Conservation (phyloP, 1,140 invertebrate genomes). For the Vanessa atalanta region DNA sequence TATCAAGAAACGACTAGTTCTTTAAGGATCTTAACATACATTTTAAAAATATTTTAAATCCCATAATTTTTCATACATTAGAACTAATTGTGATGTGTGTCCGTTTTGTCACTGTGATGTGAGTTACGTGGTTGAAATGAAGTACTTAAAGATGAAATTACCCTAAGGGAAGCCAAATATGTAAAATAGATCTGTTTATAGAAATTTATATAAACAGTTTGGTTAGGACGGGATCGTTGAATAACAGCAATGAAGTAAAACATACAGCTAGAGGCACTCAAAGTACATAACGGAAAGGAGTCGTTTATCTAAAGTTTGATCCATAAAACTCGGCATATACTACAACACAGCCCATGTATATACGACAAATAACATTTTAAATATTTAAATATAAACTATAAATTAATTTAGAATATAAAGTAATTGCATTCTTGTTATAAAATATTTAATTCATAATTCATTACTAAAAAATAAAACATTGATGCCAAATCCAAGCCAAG, state of each 20-base stretch:
- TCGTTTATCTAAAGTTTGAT: background rate
- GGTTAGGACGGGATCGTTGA: slow-evolving; percentile 39
- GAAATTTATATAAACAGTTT: slow-evolving; percentile 50
- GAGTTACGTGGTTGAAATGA: background rate
- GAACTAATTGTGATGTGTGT: too few relatives aligned
- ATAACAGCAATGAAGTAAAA: slow-evolving; percentile 51
- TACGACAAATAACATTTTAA: background rate
- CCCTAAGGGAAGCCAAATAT: background rate
- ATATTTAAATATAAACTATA: too few relatives aligned
- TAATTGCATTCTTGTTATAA: too few relatives aligned
- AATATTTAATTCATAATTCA: too few relatives aligned
- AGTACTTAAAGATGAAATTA: background rate
- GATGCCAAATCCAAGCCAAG: too few relatives aligned
- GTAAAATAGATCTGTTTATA: slow-evolving; percentile 46
- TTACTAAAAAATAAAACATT: too few relatives aligned
- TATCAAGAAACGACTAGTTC: too few relatives aligned
- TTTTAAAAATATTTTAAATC: too few relatives aligned
- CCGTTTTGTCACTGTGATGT: too few relatives aligned
- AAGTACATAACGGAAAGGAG: background rate
- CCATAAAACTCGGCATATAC: background rate
- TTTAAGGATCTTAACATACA: too few relatives aligned
- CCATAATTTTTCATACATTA: too few relatives aligned
- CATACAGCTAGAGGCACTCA: slow-evolving; percentile 32
- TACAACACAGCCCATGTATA: background rate
- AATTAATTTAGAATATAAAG: too few relatives aligned